A percentile compares a stretch with the other conserved stretches of the same genome.
Conservation (phyloP, 2,888 invertebrate species). For the Archaeoteleia sp. region DNA sequence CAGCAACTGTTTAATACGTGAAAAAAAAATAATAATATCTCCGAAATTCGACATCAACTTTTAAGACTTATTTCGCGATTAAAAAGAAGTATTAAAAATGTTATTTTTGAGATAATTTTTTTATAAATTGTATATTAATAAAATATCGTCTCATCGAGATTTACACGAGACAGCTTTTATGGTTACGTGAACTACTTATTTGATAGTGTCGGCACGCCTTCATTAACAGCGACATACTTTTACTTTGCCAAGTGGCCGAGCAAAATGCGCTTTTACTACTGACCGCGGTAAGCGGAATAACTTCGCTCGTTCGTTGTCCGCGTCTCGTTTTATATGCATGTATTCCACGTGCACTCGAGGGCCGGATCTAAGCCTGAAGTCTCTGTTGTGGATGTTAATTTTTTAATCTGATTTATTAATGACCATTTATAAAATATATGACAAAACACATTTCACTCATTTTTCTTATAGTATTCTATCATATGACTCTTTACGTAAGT, state of each 20-base stretch:
- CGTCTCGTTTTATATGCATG: conserved; percentile 17
- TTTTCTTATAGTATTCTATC: no score
- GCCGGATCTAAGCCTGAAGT: conserved; percentile 1
- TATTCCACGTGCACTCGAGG: conserved; percentile 12
- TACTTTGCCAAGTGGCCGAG: not conserved
- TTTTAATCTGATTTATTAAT: conserved; percentile 11
- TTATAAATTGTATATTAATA: not conserved
- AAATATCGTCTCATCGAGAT: not conserved
- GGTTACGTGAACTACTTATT: not conserved
- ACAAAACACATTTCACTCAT: conserved; percentile 7
- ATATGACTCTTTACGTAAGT: no score
- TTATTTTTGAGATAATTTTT: not conserved
- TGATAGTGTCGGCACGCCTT: conserved; percentile 3
- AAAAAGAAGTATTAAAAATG: not conserved
- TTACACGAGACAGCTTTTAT: not conserved
- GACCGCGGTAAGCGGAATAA: conserved; percentile 12
- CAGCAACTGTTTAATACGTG: no score
- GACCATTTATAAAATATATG: not conserved
- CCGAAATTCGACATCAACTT: no score
- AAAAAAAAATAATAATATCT: no score
- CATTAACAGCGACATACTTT: not conserved
- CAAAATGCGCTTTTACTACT: conserved; percentile 18
- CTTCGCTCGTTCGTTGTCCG: conserved; percentile 11
- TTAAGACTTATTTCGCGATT: no score
- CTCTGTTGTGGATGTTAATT: conserved; percentile 14